Percentiles rank a stretch among this genome's conserved stretches.
Conservation (phyloP, 2,888 invertebrate genomes). For the Amphimallon solstitiale region DNA sequence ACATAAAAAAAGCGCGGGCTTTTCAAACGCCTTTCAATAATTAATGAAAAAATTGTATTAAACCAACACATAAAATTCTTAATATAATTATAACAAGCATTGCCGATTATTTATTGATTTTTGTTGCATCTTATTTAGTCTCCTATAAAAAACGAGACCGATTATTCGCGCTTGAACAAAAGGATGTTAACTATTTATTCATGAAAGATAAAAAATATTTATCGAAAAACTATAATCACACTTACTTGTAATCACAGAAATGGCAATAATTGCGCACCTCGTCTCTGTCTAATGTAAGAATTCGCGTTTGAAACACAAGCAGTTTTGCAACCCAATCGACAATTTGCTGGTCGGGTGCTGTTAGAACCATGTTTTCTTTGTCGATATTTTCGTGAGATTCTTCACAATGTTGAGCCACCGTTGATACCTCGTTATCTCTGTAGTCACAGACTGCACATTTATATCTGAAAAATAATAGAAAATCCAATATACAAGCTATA, state of each 20-base stretch:
- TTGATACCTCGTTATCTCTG: conserved; percentile 67
- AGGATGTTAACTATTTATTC: background rate
- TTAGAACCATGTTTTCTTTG: background rate
- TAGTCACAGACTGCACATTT: conserved; percentile 70
- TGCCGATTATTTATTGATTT: no score
- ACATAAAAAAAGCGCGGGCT: no score
- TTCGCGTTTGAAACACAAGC: conserved; percentile 48
- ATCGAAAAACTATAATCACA: background rate
- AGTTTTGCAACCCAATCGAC: conserved; percentile 54
- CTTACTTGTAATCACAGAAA: conserved; percentile 34
- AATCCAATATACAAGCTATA: no score
- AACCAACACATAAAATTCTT: no score
- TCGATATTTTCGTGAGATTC: conserved; percentile 61
- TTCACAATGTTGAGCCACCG: conserved; percentile 66
- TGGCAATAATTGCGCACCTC: conserved; percentile 14
- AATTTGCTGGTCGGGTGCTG: conserved; percentile 54
- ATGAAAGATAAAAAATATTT: background rate
- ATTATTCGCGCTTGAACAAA: no score
- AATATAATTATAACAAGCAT: no score
- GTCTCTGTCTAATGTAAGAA: conserved; percentile 30
- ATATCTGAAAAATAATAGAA: conserved; percentile 64
- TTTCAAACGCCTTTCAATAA: no score
- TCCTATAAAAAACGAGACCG: no score
- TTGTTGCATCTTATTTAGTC: no score
- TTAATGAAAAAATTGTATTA: no score